Evolutionary conservation across 2,797 vertebrate genomes (phyloP).

Genomic region (Fratercula arctica): DNA sequence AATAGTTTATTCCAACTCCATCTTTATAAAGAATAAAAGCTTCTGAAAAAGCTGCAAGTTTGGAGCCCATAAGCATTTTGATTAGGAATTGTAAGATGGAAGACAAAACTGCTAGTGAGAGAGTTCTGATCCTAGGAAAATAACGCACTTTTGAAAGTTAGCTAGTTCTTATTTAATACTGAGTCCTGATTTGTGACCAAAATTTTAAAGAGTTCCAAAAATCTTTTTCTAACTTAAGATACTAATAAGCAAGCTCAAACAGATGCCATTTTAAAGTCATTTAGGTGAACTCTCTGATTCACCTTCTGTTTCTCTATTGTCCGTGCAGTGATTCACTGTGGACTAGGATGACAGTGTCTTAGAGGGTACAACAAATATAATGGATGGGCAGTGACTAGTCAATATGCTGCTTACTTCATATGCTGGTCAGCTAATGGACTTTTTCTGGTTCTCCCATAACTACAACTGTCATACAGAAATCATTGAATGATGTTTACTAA

Average conservation of each 20-base stretch:
- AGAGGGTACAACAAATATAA: not conserved
- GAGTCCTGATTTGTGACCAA: not conserved
- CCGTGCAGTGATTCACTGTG: accelerated
- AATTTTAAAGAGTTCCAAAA: not conserved
- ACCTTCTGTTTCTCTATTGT: not conserved
- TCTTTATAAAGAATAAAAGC: not conserved
- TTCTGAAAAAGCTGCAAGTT: not conserved
- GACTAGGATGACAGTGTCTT: not conserved
- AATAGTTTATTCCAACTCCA: not conserved
- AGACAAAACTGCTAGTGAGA: not conserved
- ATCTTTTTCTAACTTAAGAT: not conserved
- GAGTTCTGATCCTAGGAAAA: not conserved
- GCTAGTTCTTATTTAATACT: not conserved
- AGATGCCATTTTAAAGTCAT: not conserved
- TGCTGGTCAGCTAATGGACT: not conserved
- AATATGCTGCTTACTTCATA: not conserved
- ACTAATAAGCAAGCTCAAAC: not conserved
- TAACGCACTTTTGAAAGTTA: not conserved
- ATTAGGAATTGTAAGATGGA: not conserved
- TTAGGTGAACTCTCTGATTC: not conserved
- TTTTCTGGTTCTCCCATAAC: not conserved
- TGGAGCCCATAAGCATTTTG: not conserved
- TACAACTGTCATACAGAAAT: not conserved
- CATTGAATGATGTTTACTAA: not conserved
- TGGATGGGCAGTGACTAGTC: not conserved